Evolutionary conservation across 1,140 invertebrate genomes (phyloP), one percentile per base, ranked within the genome.

Genomic region (Planococcus citri): DNA sequence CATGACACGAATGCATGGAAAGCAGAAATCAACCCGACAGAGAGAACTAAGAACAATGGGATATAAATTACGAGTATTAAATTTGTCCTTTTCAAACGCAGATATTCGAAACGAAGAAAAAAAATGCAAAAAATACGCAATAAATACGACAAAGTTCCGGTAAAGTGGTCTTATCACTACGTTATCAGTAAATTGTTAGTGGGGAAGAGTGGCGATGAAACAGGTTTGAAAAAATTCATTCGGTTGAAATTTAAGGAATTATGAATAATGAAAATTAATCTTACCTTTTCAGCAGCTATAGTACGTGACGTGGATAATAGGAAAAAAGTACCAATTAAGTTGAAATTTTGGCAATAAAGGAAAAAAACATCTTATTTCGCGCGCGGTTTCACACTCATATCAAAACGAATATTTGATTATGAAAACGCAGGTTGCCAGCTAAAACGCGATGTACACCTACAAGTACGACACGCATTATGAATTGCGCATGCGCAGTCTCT

Each of bases 371-470:
- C 41, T 51, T 51, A 51, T 51, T 51, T 51, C 41, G 41, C 41
- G 41, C 41, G 41, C 41, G 41, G 41, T 51, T 51, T 51, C 41
- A 51, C 41, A n/a, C 41, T 51, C 41, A 20, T 51, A 17, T 51
- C 41, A 51, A 51, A 51, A 51, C 41, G 41, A 51, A 51, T 51
- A 51, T 51, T 51, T 51, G 41, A 51, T 51, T 51, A 51, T 51
- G 10, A 51, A 51, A 51, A 51, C 41, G 41, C 41, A 51, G 41
- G 41, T 51, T 51, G 41, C 41, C 41, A 51, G 41, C 41, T 51
- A 9, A 51, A 51, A 4, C 41, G 41, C 41, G 41, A 51, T 51
- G 17, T 51, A 51, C 41, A 51, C 41, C 41, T 51, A 51, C 41
- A 51, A 51, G 41, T 20, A 51, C 41, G 17, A 51, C 41, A 51